Evolutionary conservation across 2,888 invertebrate genomes (phyloP).

Genomic region (Spilarctia lutea): DNA sequence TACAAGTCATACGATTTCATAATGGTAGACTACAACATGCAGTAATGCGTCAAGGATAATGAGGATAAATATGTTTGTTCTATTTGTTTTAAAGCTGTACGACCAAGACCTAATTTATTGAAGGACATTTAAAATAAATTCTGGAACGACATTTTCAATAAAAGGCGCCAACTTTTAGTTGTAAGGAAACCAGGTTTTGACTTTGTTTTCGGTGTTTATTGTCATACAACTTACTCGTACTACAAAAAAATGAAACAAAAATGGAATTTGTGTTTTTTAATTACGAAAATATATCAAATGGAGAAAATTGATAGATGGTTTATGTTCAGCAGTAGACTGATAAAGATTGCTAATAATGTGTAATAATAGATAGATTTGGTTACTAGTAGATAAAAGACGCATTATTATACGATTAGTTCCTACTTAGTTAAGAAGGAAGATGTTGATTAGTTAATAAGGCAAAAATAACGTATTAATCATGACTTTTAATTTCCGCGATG

Average conservation of each 20-base stretch:
- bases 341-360: too few relatives aligned
- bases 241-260: not conserved
- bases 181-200: not conserved
- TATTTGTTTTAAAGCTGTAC: slow-evolving; percentile 10
- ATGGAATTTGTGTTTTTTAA: not conserved
- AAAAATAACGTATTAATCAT: not conserved
- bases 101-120: slow-evolving; percentile 5
- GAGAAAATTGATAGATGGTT: not conserved
- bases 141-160: slow-evolving; percentile 1
- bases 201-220: not conserved
- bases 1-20: slow-evolving; percentile 9
- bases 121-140: slow-evolving; percentile 1
- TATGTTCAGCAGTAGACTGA: too few relatives aligned
- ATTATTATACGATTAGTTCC: not conserved
- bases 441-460: not conserved
- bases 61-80: slow-evolving; percentile 5
- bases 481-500: slow-evolving; percentile 34
- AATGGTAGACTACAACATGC: slow-evolving; percentile 19
- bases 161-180: not conserved
- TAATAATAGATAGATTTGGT: too few relatives aligned
- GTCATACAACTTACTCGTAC: too few relatives aligned
- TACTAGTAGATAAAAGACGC: not conserved
- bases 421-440: not conserved
- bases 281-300: not conserved
- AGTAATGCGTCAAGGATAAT: slow-evolving; percentile 1